Base-by-base conservation (phyloP, 2,888 invertebrate species). In the Drosophila subquinaria region DNA sequence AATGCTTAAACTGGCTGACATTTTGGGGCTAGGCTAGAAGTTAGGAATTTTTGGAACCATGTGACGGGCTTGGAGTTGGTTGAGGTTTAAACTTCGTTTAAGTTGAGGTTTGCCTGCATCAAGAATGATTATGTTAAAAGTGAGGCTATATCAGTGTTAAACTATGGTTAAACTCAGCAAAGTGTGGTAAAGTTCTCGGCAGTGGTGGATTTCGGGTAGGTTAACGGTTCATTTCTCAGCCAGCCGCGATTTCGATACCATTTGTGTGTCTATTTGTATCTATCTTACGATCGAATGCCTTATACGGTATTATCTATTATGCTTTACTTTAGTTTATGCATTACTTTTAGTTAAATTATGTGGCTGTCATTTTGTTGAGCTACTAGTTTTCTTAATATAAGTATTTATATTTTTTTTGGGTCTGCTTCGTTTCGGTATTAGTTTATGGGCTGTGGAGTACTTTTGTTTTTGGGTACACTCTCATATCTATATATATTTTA, bases 281-380 rank as follows among this genome's bases (percentile, higher is more conserved):
- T 74, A 62, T 47, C 82, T 76, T 76, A 87, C 48, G 70, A 73
- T 81, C 83, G 62, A 77, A 63, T 77, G 73, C 36, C 69, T 72
- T 77, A 74, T n/a, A 52, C 20, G 27, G 66, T 73, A 73, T 67
- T 64, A 60, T 48, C 69, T 69, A 74, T 61, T 67, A 70, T 40
- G 70, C 45, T 55, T 69, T 77, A 67, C 47, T 70, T 65, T 65
- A 69, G 42, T 70, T 66, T 70, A 66, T 55, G 47, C 35, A 53
- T 65, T 73, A 67, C 10, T 59, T 64, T 68, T 76, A 76, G 60
- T 84, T 74, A 63, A 55, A 71, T 74, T 76, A 66, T 70, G 73
- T 71, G 68, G 73, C 65, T 64, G 63, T 66, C 55, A 27, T 62
- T 36, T 62, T 65, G 42, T 52, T 60, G 82, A 68, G 82, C 45